Percentiles rank a stretch among this genome's conserved stretches.
phyloP scores from a whole-genome alignment of 2,797 vertebrate genomes.

The Chanos chanos region DNA sequence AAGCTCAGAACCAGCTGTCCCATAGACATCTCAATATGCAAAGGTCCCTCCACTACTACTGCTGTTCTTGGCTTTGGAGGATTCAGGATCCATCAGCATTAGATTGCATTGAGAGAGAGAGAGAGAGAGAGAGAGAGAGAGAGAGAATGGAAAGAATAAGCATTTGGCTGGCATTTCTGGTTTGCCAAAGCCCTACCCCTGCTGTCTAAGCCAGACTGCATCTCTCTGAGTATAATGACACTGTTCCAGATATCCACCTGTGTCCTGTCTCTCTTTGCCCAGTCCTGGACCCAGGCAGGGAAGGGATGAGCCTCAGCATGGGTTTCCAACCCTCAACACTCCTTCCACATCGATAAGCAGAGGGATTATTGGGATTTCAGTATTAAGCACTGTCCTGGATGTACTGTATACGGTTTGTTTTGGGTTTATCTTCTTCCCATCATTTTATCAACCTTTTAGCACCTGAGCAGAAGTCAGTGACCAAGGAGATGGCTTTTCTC shows the following conservation, averaged over 20 bases:
- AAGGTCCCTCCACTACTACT: no score
- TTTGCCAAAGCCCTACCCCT: slow-evolving; percentile 57
- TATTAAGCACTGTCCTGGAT: not conserved
- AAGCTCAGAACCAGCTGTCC: no score
- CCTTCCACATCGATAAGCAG: slow-evolving; percentile 62
- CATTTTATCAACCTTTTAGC: no score
- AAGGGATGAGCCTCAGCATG: slow-evolving; percentile 68
- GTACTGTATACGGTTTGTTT: no score
- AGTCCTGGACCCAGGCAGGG: slow-evolving; percentile 54
- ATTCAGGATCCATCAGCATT: not conserved
- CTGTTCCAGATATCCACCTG: slow-evolving; percentile 73
- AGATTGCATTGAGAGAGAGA: slow-evolving; percentile 41
- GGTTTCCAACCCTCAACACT: slow-evolving; percentile 49
- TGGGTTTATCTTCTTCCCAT: no score
- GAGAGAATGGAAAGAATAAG: slow-evolving; percentile 51
- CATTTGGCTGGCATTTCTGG: slow-evolving; percentile 71
- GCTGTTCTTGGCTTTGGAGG: not conserved
- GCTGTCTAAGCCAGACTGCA: slow-evolving; percentile 58
- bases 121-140: slow-evolving; percentile 15
- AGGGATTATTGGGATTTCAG: slow-evolving; percentile 60
- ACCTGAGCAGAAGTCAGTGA: no score
- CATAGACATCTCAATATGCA: no score
- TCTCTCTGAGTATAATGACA: slow-evolving; percentile 65
- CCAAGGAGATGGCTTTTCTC: no score
- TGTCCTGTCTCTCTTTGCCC: slow-evolving; percentile 62